These are phyloP conservation scores for Dynastes tityus DNA, from an alignment of 2,888 invertebrate species.

Conservation along the genomic window DNA sequence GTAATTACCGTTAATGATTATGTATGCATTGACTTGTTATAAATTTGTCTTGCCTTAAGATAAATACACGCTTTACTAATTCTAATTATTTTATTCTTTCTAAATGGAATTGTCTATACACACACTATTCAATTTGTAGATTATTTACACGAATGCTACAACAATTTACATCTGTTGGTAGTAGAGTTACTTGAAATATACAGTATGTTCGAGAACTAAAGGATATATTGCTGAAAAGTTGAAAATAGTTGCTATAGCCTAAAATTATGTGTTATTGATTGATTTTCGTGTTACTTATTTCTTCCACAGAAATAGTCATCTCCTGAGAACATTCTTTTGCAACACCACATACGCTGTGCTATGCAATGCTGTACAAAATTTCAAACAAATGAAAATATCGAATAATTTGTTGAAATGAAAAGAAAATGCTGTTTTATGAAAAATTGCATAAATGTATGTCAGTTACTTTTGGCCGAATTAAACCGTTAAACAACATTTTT, in stretches of 20 bases:
- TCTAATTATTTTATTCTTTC: constrained; percentile 10
- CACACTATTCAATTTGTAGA: constrained; percentile 1
- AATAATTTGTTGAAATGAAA: too few relatives aligned
- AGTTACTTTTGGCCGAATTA: too few relatives aligned
- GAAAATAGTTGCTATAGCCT: not conserved
- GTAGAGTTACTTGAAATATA: not conserved
- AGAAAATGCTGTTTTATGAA: too few relatives aligned
- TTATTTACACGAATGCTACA: constrained; percentile 30
- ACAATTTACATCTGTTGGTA: constrained; percentile 8
- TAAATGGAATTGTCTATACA: constrained; percentile 32
- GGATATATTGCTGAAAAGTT: not conserved
- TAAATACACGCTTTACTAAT: constrained; percentile 7
- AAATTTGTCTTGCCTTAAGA: not conserved
- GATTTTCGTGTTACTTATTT: too few relatives aligned
- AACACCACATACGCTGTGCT: too few relatives aligned
- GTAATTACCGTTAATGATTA: not conserved
- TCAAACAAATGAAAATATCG: too few relatives aligned
- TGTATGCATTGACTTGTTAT: not conserved
- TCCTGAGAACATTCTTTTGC: too few relatives aligned
- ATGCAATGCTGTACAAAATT: too few relatives aligned
- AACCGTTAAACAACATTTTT: too few relatives aligned
- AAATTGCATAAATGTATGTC: too few relatives aligned
- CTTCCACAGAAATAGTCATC: too few relatives aligned
- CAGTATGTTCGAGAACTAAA: not conserved
- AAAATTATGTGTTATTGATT: not conserved